Evolutionary conservation across 2,113 vertebrate genomes (phyloP), one percentile per base, ranked within the genome.

Genomic region (Garra rufa): DNA sequence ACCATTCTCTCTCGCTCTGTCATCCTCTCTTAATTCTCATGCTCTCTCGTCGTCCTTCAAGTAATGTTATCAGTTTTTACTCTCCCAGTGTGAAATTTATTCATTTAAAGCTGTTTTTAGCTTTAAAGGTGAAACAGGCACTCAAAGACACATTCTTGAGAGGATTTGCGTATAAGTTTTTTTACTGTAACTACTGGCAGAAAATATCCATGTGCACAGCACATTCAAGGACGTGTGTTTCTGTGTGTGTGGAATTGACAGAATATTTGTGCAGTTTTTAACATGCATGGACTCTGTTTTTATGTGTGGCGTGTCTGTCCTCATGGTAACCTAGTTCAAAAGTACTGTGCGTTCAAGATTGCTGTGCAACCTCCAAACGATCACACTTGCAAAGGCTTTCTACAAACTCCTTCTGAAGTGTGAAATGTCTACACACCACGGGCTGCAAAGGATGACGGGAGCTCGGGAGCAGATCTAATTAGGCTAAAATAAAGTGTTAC

Each of bases 81-180:
- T 15, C 44, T 67, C 11, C 41, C 24, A 43, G 82, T 59, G 78
- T 87, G 85, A 85, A 85, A 85, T 82, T 11, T 34, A 67, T 59
- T 85, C 43, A 81, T 77, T 81, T 81, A 26, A 34, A 80, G 38
- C 41, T 48, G 15, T 24, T 75, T 79, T 69, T 46, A 43, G 34
- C 41, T 82, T 52, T 86, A 34, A 76, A 86, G 81, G 76, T 81
- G 76, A 71, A 69, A 50, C 43, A 71, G 59, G 38, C 69, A 55
- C 57, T 85, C 59, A 34, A 65, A 83, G 83, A 28, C 69, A 15
- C 63, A 30, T 43, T 75, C 46, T 73, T 48, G 19, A 3, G 14
- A 76, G 76, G 48, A 73, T 83, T 55, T 81, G 26, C 61, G 63
- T 73, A 65, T 65, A 46, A 61, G 5, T 77, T 10, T 34, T 21